These are phyloP conservation scores for Monopterus albus DNA, from an alignment of 2,113 vertebrate genomes.

Conservation along the genomic window DNA sequence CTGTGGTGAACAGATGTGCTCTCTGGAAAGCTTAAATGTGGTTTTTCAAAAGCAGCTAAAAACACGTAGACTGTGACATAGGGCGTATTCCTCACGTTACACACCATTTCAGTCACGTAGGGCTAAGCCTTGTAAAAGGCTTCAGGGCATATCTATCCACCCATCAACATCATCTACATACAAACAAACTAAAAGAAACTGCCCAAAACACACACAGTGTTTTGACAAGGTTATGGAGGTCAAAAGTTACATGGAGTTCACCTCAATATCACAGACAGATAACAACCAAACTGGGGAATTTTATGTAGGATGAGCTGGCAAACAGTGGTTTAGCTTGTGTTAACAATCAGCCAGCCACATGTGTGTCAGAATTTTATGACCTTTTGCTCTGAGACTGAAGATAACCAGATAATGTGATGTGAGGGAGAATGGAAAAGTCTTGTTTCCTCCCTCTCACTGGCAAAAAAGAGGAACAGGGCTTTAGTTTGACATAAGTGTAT, in stretches of 20 bases:
- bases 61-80: conserved; percentile 54
- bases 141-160: conserved; percentile 31
- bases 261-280: neutral
- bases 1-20: conserved; percentile 60
- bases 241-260: conserved; percentile 35
- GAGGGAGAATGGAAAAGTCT: neutral
- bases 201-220: conserved; percentile 7
- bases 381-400: neutral
- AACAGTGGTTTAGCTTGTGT: neutral
- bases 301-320: neutral
- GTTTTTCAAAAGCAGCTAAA: conserved; percentile 69
- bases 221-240: conserved; percentile 45
- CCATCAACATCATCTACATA: neutral
- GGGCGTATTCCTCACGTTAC: conserved; percentile 65
- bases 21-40: conserved; percentile 59
- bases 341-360: neutral
- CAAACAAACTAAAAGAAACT: conserved; percentile 35
- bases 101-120: conserved; percentile 58
- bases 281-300: neutral
- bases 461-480: conserved; percentile 4
- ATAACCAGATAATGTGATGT: neutral
- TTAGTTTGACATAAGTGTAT: neutral
- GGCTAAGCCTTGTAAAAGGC: conserved; percentile 3
- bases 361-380: neutral
- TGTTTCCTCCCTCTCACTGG: neutral